Base-by-base conservation (phyloP, 2,113 vertebrate genomes). In the Mus pahari region DNA sequence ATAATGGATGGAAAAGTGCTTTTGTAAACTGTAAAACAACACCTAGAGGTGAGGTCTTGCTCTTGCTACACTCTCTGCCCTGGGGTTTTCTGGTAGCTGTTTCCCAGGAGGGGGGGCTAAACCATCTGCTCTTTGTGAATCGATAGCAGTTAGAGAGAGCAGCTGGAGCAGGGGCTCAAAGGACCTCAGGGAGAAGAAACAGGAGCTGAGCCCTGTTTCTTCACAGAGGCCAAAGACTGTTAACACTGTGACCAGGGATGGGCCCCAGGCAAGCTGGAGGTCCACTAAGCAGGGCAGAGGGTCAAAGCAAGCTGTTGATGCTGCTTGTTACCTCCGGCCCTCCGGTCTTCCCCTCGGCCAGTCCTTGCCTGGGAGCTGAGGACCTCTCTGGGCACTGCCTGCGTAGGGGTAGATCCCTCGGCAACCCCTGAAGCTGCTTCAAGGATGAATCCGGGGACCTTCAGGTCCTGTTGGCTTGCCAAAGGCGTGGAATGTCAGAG, bases 1-100 rank as follows among this genome's bases (percentile, higher is more conserved):
- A 92, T 82, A 92, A 64, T 62, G 83, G 55, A 81, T 78, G 48
- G 88, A 94, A 96, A 96, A 90, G 86, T 81, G 94, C 79, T 96
- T 96, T 86, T 96, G 88, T 92, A 84, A 94, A 95, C 93, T 92
- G 83, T 96, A 87, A 96, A 92, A 66, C 84, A 90, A 8, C 42
- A 66, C 66, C 36, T 48, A 73, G 11, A 73, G 62, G 9, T 2
- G 10, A 95, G 60, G 60, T 13, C 81, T 73, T 79, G 68, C 39
- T 89, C 66, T 95, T 14, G 16, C 55, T 5, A 5, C 9, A 3
- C 42, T 74, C 60, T 78, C 11, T 13, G 24, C n/a, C 1, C 84
- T 14, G 39, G n/a, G 13, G 31, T 53, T 53, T 91, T 73, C 74
- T 87, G 94, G 45, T 50, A 81, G 75, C 84, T 13, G 7, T 50